Evolutionary conservation across 2,797 vertebrate genomes (phyloP), one percentile per base, ranked within the genome.

Genomic region (Labroides dimidiatus): DNA sequence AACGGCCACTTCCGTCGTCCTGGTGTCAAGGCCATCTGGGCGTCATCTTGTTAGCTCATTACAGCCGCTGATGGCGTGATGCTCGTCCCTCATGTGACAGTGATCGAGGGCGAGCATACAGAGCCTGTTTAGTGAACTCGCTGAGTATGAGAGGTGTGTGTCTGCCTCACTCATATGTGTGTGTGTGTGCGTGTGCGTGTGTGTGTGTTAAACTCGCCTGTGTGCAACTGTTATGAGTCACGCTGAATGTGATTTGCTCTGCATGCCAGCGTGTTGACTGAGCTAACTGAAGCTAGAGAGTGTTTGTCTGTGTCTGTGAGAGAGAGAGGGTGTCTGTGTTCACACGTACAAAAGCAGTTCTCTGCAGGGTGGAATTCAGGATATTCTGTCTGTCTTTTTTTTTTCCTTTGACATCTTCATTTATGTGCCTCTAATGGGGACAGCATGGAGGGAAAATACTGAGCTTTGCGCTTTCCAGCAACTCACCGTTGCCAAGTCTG

Each of bases 241-340:
- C 80, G 60, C 83, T 43, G 86, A 89, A 91, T 91, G 75, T 78
- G 87, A 91, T 91, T 91, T 72, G 84, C 88, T 81, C 84, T 89
- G 90, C 91, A 86, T 93, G 87, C 90, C 90, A 90, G 86, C 69
- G 77, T 85, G 86, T 88, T 89, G 88, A 91, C 89, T 88, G 91
- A 86, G 85, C 87, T 82, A 82, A 87, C 86, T 50, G 74, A 80
- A 74, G 71, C 75, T 64, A 75, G 83, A 81, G 81, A 72, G 81
- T 80, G 69, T 85, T 66, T 82, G 77, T 75, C 50, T 80, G 65
- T 67, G 43, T 75, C 16, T 72, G 71, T 70, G 75, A 41, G 85
- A 66, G 76, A 67, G 74, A 48, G 67, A 69, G 78, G 69, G 86
- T 75, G 89, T 87, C 84, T 86, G 87, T 69, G 80, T 91, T 92